Base-by-base conservation (phyloP, 2,888 invertebrate genomes). In the Metellina segmentata region DNA sequence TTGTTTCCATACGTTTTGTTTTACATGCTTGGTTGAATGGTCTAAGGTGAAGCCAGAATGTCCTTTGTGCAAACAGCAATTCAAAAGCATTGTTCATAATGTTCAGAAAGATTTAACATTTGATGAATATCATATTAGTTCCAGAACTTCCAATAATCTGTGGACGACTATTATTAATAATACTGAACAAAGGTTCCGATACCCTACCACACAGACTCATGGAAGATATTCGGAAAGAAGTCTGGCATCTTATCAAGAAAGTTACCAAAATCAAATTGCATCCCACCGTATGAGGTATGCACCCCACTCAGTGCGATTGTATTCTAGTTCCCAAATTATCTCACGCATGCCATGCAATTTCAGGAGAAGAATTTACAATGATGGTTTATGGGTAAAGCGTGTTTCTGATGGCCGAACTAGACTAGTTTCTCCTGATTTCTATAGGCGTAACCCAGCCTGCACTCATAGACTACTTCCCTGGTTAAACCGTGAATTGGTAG, bases 11-110 rank as follows among this genome's bases (percentile, higher is more conserved):
- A 97, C 97, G 94, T 99, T 99, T 95, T 99, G 99, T 95, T 99
- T 98, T 94, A 97, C 97, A 93, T 99, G 99, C 94, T 96, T 99
- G 53, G 95, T 98, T 92, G 97, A 98, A 94, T 99, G 99, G 99
- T 98, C 98, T 89, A 98, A 97, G 97, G 97, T 98, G 16, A 98
- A 98, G 95, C 96, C 98, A 0, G 98, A 97, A 94, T 98, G 98
- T 95, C 99, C 99, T 0, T 95, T 99, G 0, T 99, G 99, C 95
- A 99, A 99, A 94, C 97, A 98, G 94, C 96, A 96, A 6, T 99
- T 99, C 95, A 97, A 97, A 94, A 97, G 97, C 8, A 99, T 99
- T 90, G 97, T 98, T 93, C 98, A 98, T 95, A 98, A 98, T 96
- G 97, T 98, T 6, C 96, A 97, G 93, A 97, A 98, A 0, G 97